Percentiles rank a stretch among this genome's conserved stretches.
Evolutionary conservation across 2,797 vertebrate genomes (phyloP).

Genomic region (Novumbra hubbsi): DNA sequence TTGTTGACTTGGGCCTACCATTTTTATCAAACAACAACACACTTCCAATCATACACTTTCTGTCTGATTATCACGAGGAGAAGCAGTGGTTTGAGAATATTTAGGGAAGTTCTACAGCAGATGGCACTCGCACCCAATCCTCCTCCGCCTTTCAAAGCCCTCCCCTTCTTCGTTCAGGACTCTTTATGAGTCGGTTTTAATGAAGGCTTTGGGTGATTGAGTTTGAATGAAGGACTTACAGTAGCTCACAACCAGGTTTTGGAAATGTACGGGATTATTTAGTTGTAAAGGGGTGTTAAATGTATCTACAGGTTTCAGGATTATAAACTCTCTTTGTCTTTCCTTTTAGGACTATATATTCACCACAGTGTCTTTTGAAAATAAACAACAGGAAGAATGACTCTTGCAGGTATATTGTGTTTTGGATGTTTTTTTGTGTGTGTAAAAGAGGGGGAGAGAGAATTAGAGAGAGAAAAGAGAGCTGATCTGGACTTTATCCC

Average conservation of each 20-base stretch:
- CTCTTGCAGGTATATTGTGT: constrained; percentile 58
- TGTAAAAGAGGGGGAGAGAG: background rate
- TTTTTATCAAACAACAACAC: background rate
- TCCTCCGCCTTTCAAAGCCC: constrained; percentile 2
- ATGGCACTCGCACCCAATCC: background rate
- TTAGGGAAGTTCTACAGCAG: background rate
- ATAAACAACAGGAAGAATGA: constrained; percentile 47
- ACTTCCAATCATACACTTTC: background rate
- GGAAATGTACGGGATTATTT: background rate
- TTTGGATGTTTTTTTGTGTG: background rate
- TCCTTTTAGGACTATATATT: constrained; percentile 43
- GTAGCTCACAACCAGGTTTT: background rate
- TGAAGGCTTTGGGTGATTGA: background rate
- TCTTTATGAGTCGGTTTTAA: background rate
- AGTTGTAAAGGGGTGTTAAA: background rate
- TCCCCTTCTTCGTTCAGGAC: background rate
- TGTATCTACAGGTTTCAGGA: background rate
- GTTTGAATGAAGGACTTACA: background rate
- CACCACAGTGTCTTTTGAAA: constrained; percentile 55
- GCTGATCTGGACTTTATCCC: background rate
- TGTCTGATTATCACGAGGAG: background rate
- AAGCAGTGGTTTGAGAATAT: background rate
- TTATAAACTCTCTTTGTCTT: constrained; percentile 2
- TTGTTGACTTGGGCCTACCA: background rate
- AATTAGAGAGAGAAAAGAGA: background rate